Base-by-base conservation (phyloP, 2,797 vertebrate species). In the Dendrocincla tyrannina region DNA sequence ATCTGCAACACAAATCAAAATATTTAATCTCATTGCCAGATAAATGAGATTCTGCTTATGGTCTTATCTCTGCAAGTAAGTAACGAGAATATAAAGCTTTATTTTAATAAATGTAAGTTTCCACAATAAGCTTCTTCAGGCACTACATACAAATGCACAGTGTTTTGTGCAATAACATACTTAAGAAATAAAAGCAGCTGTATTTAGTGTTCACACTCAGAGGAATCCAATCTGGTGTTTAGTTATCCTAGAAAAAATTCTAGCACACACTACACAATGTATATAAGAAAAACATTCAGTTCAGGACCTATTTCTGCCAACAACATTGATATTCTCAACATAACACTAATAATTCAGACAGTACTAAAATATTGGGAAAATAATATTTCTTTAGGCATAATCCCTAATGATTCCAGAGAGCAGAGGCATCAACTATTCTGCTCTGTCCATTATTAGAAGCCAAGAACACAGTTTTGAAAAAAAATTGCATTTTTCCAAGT, bases 1-100 rank as follows among this genome's bases (percentile, higher is more conserved):
- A 59, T 59, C 89, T 91, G 70, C 56, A 80, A 25, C 24, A 46
- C 50, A 81, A 92, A 87, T 81, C 6, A 84, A 82, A 97, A 85
- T 70, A 78, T 42, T 59, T 73, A 76, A 52, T 84, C 77, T 55
- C 5, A 33, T 82, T 88, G 33, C 37, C 41, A 85, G 62, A 53
- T 55, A 81, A 35, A 72, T 67, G 77, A 27, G 12, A 75, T 80
- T 12, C 15, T 18, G 15, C 13, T 63, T 75, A 89, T 55, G 63
- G 52, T 53, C 72, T 67, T 55, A 77, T 82, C 23, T 12, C 11
- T 19, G 3, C 33, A 92, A n/a, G 22, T 46, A 67, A 91, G 79
- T 81, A 85, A 73, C n/a, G 35, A 59, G 53, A 68, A 60, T 63
- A 82, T 95, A 91, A 86, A 52, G 4, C 28, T 68, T 79, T 66